phyloP scores from a whole-genome alignment of 2,797 vertebrate genomes.

The Rhinophrynus dorsalis region DNA sequence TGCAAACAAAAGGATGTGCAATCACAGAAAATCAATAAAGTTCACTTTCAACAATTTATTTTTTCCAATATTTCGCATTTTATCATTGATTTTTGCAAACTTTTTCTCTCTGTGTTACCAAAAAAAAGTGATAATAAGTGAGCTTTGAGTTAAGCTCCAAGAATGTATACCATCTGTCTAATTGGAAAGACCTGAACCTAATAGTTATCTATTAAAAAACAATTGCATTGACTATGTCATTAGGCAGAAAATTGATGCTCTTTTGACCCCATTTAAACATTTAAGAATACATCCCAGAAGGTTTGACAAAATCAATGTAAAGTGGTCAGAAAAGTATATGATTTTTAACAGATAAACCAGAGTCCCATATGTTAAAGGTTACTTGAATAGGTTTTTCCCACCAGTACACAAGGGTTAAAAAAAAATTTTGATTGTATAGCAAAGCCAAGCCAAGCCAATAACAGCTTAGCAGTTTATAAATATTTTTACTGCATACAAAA shows the following conservation, averaged over 20 bases:
- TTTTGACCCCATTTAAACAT: slow-evolving; percentile 41
- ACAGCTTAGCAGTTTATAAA: slow-evolving; percentile 4
- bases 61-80: slow-evolving; percentile 27
- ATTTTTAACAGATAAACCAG: slow-evolving; percentile 35
- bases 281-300: slow-evolving; percentile 31
- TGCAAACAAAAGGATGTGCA: not conserved
- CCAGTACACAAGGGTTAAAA: slow-evolving; percentile 12
- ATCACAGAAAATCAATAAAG: slow-evolving; percentile 16
- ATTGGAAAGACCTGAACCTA: slow-evolving; percentile 16
- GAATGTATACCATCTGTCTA: slow-evolving; percentile 42
- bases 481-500: not conserved
- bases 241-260: slow-evolving; percentile 28
- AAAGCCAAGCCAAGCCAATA: slow-evolving; percentile 20
- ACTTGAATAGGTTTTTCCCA: slow-evolving; percentile 22
- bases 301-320: slow-evolving; percentile 46
- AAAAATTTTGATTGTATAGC: slow-evolving; percentile 23
- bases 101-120: not conserved
- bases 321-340: slow-evolving; percentile 42
- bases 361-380: slow-evolving; percentile 20
- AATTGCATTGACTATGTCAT: slow-evolving; percentile 27
- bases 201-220: slow-evolving; percentile 32
- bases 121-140: slow-evolving; percentile 12
- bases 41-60: slow-evolving; percentile 9
- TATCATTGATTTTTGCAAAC: slow-evolving; percentile 32
- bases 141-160: slow-evolving; percentile 9